Base-by-base conservation (phyloP, 2,888 invertebrate species). In the Lysandra coridon region DNA sequence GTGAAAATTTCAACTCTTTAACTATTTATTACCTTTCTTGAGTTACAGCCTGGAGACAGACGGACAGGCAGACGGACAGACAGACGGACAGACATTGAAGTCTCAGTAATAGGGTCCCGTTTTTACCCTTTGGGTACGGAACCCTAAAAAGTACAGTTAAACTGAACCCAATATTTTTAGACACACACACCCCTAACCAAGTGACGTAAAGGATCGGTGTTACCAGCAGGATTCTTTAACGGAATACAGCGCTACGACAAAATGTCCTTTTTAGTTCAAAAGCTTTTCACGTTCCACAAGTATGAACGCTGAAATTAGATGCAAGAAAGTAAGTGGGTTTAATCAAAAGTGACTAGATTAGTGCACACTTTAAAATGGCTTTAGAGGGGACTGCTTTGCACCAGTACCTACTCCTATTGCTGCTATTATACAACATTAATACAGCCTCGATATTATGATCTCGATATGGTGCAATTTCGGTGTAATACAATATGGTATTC, bases 231-330 rank as follows among this genome's bases (percentile, higher is more conserved):
- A 69, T 69, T 69, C 69, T 69, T 30, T 69, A 69, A 33, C 33
- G 69, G 5, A 37, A 37, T 69, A 69, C 33, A 33, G 69, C 17
- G 69, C 17, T 37, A 5, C 33, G 33, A 17, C 69, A 69, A 69
- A 69, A 69, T 69, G 69, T 69, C 69, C 33, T 69, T 69, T 64
- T 69, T 69, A 69, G 37, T 69, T 33, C 33, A 69, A 33, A 69
- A 69, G 33, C 69, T 33, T 69, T 69, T 69, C 14, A 69, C 37
- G 33, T 14, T 33, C 10, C 33, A 33, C 33, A 37, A 69, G 33
- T 33, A 69, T 69, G 33, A 33, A 69, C 64, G 69, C 69, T 69
- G 37, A 69, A 69, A 69, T 30, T 37, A 69, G 17, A 69, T 69
- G 69, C 69, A 69, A 69, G 69, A 33, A 69, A 37, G 69, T 33